Percentiles rank a stretch among this genome's conserved stretches.
Evolutionary conservation across 2,797 vertebrate genomes (phyloP).

Genomic region (Eptatretus atami): DNA sequence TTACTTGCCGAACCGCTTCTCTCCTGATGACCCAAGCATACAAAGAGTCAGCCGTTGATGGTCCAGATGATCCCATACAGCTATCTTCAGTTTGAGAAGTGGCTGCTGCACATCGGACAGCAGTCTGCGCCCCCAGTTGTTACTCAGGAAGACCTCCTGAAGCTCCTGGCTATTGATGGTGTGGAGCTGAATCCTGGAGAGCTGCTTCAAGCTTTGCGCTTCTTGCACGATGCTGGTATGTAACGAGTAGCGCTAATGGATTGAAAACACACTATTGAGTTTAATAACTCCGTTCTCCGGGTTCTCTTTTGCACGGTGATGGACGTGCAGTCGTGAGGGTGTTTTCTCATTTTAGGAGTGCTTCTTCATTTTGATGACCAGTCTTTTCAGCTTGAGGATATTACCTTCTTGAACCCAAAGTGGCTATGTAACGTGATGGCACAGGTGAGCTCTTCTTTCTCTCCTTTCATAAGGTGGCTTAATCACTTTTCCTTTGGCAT

Average conservation of each 20-base stretch:
- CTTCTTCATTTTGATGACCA: constrained; percentile 80
- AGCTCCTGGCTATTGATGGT: constrained; percentile 42
- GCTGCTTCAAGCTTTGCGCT: constrained; percentile 50
- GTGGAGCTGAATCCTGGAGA: constrained; percentile 62
- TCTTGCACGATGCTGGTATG: constrained; percentile 63
- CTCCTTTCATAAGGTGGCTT: no score
- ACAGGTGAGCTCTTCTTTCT: constrained; percentile 22
- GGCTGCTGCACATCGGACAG: constrained; percentile 22
- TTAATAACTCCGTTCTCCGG: not conserved
- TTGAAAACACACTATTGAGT: not conserved
- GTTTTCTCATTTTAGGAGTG: constrained; percentile 22
- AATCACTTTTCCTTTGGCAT: no score
- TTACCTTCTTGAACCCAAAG: constrained; percentile 72
- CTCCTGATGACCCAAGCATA: constrained; percentile 16
- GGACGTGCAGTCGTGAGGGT: constrained; percentile 6
- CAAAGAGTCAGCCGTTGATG: constrained; percentile 62
- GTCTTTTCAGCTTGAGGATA: constrained; percentile 42
- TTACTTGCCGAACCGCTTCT: no score
- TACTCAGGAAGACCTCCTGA: constrained; percentile 24
- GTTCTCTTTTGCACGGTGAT: not conserved
- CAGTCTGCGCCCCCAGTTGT: constrained; percentile 54
- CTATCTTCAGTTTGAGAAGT: constrained; percentile 61
- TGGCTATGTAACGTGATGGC: constrained; percentile 84
- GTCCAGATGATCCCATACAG: constrained; percentile 79
- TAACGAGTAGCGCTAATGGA: not conserved